Evolutionary conservation across 2,797 vertebrate species (phyloP), one percentile per base, ranked within the genome.

Genomic region (Dicrostonyx torquatus): DNA sequence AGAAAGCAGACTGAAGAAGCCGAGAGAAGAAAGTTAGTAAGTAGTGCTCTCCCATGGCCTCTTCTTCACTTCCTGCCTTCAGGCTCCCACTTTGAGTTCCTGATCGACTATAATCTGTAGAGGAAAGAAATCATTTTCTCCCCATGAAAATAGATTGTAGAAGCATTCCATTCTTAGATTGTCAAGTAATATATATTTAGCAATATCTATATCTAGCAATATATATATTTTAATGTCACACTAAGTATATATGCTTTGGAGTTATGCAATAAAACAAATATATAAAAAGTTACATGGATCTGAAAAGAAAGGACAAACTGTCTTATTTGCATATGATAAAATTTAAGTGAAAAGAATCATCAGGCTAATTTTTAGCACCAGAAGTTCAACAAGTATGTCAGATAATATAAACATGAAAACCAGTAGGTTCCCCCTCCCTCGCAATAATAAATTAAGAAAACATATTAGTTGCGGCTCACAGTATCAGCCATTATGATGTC

Each of bases 381-480:
- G 22, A 64, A 72, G 26, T 93, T 94, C 13, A 60, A 13, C 55
- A 92, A 92, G 20, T 90, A 88, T 93, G 43, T 86, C 58, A 90
- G 79, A 26, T 76, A 43, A 89, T 76, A 68, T 40, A 66, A 94
- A 87, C 22, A 22, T 55, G 78, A 9, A 68, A 79, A 55, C 45
- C 9, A 76, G 20, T 87, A 76, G 13, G 40, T 95, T 91, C 80
- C 15, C 43, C 90, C 37, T 40, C 31, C 22, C 48, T 43, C 24
- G 86, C 17, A 87, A 55, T 94, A 90, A 87, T 64, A 88, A 76
- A 31, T 92, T 93, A 85, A 93, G 90, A 92, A 91, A 83, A 55
- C 72, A 2, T 45, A 60, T 64, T 77, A 79, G 48, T 29, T 58
- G 2, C 26, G 48, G 50, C 40, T 95, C 8, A 76, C 8, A 22